Base-by-base conservation (phyloP, 2,888 invertebrate genomes). In the Aproaerema taeniolella region DNA sequence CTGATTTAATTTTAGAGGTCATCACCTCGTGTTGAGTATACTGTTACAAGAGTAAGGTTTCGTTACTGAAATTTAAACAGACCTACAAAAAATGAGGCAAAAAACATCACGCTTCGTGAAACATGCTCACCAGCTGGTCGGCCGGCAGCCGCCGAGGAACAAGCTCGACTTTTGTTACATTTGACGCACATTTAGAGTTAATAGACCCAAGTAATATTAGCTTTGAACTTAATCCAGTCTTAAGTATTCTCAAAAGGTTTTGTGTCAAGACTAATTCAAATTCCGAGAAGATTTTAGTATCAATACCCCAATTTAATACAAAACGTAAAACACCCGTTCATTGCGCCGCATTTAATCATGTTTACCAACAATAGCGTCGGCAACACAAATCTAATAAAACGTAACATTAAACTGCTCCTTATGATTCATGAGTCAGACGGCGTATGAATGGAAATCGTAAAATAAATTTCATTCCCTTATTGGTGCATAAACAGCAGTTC, bases 101-200 rank as follows among this genome's bases (percentile, higher is more conserved):
- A 85, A 85, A 85, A 85, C 76, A 61, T 74, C 71, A 83, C 79
- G 85, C 74, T 78, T 65, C 75, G 69, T 50, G 61, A 61, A 70
- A 59, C 80, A 74, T 68, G 75, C 63, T 52, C 56, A 53, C 65
- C 81, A 79, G 76, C 80, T 81, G 82, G 53, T 66, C 50, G 41
- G 43, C 41, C 40, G 42, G 31, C 39, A 24, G 42, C 43, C 43
- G 33, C 36, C 40, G 39, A 38, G 39, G 47, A 49, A 52, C 58
- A 56, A 56, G 50, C 43, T 44, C 42, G 52, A 9, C 26, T 20
- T 8, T 46, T 52, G 45, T 49, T 43, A 50, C 43, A 31, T 32
- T 41, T 40, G 38, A 16, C 14, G 33, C 12, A 31, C 17, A 33
- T 35, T 35, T 10, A 16, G n/a, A n/a, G n/a, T n/a, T n/a, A n/a